A percentile compares a stretch with the other conserved stretches of the same genome.
Evolutionary conservation across 2,113 vertebrate species (phyloP).

Genomic region (Ammodytes marinus): DNA sequence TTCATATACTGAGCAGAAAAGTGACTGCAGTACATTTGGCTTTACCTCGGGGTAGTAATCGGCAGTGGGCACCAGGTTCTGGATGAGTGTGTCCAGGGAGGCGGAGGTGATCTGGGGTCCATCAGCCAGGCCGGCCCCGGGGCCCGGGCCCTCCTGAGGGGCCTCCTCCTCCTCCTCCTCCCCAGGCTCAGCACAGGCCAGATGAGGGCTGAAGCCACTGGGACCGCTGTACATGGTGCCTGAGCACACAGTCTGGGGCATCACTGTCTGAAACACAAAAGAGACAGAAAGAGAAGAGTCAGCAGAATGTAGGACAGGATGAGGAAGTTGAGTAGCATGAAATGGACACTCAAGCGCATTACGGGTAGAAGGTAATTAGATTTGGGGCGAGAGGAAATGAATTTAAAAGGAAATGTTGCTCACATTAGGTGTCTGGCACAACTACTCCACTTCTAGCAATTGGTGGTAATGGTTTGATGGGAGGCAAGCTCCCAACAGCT

Average conservation of each 20-base stretch:
- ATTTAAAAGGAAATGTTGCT: conserved; percentile 6
- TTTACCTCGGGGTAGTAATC: conserved; percentile 94
- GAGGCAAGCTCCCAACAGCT: neutral
- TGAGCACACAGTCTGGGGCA: conserved; percentile 90
- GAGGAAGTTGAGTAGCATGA: neutral
- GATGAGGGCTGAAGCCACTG: conserved; percentile 88
- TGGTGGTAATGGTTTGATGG: neutral
- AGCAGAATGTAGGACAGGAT: conserved; percentile 8
- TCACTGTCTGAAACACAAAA: conserved; percentile 85
- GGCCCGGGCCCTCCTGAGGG: conserved; percentile 86
- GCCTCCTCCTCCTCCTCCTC: conserved; percentile 79
- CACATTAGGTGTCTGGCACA: neutral
- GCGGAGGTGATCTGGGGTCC: conserved; percentile 90
- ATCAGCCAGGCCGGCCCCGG: conserved; percentile 85
- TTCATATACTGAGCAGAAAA: conserved; percentile 6
- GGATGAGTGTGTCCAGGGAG: conserved; percentile 93
- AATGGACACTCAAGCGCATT: neutral
- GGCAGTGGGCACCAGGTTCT: conserved; percentile 92
- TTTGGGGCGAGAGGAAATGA: neutral
- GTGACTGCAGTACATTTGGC: neutral
- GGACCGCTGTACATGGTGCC: conserved; percentile 91
- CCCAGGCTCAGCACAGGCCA: conserved; percentile 84
- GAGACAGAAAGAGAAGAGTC: conserved; percentile 21
- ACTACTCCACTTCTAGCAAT: neutral
- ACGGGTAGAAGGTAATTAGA: neutral